A percentile compares a stretch with the other conserved stretches of the same genome.
Evolutionary conservation across 1,140 invertebrate genomes (phyloP).

Genomic region (Trinorchestia longiramus): DNA sequence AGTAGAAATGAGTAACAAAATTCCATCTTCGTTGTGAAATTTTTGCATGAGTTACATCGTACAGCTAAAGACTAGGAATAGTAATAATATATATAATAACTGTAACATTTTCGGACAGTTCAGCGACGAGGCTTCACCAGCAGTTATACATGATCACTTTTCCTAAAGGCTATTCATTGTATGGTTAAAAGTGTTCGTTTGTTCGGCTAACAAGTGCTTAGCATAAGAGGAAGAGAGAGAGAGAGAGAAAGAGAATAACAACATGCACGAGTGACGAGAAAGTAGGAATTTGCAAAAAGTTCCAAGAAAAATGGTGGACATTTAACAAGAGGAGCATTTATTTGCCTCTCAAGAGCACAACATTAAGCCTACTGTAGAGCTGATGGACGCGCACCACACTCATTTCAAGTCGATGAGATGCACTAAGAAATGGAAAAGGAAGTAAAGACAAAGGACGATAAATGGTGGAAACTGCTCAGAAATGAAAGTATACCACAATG

Average conservation of each 20-base stretch:
- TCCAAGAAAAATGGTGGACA: conserved; percentile 33
- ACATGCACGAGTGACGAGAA: conserved; percentile 30
- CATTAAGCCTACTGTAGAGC: neutral
- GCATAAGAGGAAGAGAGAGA: conserved; percentile 18
- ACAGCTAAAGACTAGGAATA: neutral
- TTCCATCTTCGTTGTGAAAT: neutral
- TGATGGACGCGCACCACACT: neutral
- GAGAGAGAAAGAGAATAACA: conserved; percentile 31
- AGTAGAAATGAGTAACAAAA: neutral
- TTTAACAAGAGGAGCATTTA: conserved; percentile 10
- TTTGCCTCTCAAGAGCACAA: neutral
- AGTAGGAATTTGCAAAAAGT: conserved; percentile 5
- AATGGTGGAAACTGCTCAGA: neutral
- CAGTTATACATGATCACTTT: conserved; percentile 3
- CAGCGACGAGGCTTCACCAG: neutral
- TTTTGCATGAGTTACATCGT: neutral
- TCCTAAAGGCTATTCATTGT: conserved; percentile 43
- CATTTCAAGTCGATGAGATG: neutral
- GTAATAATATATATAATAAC: conserved; percentile 3
- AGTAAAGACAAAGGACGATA: neutral
- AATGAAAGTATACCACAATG: neutral
- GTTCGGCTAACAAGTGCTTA: conserved; percentile 52
- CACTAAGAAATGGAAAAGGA: conserved; percentile 23
- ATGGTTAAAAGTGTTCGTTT: conserved; percentile 34
- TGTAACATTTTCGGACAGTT: neutral